Evolutionary conservation across 2,888 invertebrate genomes (phyloP).

Genomic region (Panorpa germanica): DNA sequence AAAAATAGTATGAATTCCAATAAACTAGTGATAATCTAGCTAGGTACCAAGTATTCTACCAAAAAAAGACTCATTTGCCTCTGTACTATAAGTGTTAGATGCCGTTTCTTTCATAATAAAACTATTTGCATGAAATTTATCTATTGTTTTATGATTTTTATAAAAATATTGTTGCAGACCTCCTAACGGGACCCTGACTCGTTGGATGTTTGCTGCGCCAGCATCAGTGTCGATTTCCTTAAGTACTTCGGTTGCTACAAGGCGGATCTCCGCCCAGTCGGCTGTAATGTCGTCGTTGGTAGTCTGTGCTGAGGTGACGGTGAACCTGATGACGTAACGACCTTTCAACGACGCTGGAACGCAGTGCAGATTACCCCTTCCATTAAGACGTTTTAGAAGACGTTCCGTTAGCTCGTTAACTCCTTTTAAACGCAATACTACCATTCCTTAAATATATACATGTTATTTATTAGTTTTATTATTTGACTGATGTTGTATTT

Average conservation of each 20-base stretch:
- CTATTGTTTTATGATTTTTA: too few relatives aligned
- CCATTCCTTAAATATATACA: slow-evolving; percentile 38
- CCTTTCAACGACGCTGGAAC: slow-evolving; percentile 88
- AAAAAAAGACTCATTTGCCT: too few relatives aligned
- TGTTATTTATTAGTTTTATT: slow-evolving; percentile 2
- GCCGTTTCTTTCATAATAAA: too few relatives aligned
- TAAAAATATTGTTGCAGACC: too few relatives aligned
- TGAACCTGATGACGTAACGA: slow-evolving; percentile 80
- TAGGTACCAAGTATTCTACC: too few relatives aligned
- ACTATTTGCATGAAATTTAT: too few relatives aligned
- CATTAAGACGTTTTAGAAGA: slow-evolving; percentile 71
- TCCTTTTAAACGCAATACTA: slow-evolving; percentile 75
- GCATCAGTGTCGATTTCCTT: slow-evolving; percentile 36
- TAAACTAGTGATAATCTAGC: too few relatives aligned
- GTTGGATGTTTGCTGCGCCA: slow-evolving; percentile 26
- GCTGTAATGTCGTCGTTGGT: slow-evolving; percentile 55
- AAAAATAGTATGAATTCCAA: too few relatives aligned
- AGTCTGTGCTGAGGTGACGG: slow-evolving; percentile 78
- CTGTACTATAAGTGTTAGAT: too few relatives aligned
- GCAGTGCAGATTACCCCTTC: slow-evolving; percentile 75
- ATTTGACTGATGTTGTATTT: not conserved
- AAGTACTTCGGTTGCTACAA: slow-evolving; percentile 50
- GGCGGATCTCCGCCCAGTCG: slow-evolving; percentile 76
- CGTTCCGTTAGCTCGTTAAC: slow-evolving; percentile 77
- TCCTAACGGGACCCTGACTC: slow-evolving; percentile 53